phyloP scores from a whole-genome alignment of 2,888 invertebrate species.

The Peribatodes rhomboidaria region DNA sequence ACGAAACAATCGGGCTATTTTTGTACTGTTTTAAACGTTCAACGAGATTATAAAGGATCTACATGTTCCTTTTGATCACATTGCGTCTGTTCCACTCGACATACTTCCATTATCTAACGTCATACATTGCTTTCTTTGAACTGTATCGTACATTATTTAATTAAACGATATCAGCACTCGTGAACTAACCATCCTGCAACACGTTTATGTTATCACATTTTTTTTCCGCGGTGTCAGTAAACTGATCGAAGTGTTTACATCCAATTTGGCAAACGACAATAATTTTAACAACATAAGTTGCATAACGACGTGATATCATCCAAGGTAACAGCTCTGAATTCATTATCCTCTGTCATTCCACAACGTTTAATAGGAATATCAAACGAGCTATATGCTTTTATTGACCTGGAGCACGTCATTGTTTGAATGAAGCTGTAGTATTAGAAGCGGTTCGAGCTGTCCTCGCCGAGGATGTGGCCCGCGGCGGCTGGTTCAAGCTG shows the following conservation, averaged over 20 bases:
- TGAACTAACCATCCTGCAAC: conserved; percentile 12
- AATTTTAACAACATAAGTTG: conserved; percentile 65
- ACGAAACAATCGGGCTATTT: conserved; percentile 78
- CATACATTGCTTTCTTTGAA: conserved; percentile 26
- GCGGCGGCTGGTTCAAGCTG: not conserved
- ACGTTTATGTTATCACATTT: conserved; percentile 18
- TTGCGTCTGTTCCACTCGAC: conserved; percentile 20
- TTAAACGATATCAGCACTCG: conserved; percentile 26
- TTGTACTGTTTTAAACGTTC: conserved; percentile 64
- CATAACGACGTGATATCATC: conserved; percentile 68
- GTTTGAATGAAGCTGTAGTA: conserved; percentile 54
- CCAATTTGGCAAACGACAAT: conserved; percentile 67
- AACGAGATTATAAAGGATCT: conserved; percentile 35
- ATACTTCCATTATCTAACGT: conserved; percentile 24
- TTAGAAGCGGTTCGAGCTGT: conserved; percentile 47
- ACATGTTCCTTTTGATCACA: conserved; percentile 7
- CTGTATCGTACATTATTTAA: conserved; percentile 25
- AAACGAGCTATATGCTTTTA: conserved; percentile 58
- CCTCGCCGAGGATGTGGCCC: conserved; percentile 46
- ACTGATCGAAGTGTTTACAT: conserved; percentile 66
- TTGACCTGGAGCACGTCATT: conserved; percentile 57
- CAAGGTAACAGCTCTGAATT: conserved; percentile 67
- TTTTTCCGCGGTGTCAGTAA: conserved; percentile 50
- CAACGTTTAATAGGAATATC: conserved; percentile 62
- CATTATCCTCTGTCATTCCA: conserved; percentile 64